Conservation (phyloP, 1,140 invertebrate species). For the Drosophila malerkotliana region DNA sequence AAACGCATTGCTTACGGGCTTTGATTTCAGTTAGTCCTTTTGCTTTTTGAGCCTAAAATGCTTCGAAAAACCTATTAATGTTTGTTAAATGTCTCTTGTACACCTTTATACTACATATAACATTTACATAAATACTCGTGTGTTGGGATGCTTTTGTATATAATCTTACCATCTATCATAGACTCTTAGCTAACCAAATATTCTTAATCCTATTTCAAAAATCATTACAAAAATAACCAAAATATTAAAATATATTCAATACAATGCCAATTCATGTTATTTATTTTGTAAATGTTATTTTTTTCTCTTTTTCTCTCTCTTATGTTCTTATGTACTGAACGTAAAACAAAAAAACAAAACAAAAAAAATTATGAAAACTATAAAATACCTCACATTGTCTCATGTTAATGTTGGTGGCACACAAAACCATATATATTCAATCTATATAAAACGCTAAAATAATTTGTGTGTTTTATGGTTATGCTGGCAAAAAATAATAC, state of each 20-base stretch:
- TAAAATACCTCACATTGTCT: slow-evolving; percentile 59
- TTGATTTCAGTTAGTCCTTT: not conserved
- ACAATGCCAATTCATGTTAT: slow-evolving; percentile 60
- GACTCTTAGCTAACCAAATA: slow-evolving; percentile 14
- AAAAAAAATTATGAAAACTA: slow-evolving; percentile 49
- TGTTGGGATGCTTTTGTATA: slow-evolving; percentile 34
- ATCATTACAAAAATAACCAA: slow-evolving; percentile 14
- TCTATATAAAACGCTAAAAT: slow-evolving; percentile 51
- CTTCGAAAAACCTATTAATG: not conserved
- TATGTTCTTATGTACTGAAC: slow-evolving; percentile 73
- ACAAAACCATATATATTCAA: slow-evolving; percentile 64
- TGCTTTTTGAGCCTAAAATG: not conserved
- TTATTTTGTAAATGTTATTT: slow-evolving; percentile 83
- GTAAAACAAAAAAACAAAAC: slow-evolving; percentile 63
- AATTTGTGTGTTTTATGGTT: slow-evolving; percentile 41
- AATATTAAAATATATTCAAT: slow-evolving; percentile 36
- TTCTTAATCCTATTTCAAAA: slow-evolving; percentile 7
- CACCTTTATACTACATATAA: slow-evolving; percentile 3
- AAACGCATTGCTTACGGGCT: slow-evolving; percentile 1
- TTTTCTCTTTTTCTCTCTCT: slow-evolving; percentile 82
- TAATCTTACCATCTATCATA: slow-evolving; percentile 13
- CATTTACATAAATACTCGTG: slow-evolving; percentile 7
- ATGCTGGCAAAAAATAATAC: slow-evolving; percentile 43
- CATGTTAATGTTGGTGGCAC: slow-evolving; percentile 82
- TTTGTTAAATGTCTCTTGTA: not conserved